Evolutionary conservation across 2,113 vertebrate species (phyloP).

Genomic region (Bubalus kerabau): DNA sequence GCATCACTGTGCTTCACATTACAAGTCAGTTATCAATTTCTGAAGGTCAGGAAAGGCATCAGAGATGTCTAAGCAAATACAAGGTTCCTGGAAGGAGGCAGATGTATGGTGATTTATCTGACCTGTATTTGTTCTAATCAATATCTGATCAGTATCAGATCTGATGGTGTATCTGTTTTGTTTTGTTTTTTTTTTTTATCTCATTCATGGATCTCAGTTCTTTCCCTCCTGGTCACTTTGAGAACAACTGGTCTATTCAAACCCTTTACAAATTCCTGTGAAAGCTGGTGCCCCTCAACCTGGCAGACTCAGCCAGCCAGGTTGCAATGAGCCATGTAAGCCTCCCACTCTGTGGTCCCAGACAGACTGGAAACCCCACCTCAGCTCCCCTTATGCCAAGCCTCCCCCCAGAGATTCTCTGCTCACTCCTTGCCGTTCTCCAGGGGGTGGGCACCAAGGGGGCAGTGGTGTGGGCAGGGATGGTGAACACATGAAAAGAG

Average conservation of each 20-base stretch:
- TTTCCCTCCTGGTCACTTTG: background rate
- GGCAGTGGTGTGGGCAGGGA: background rate
- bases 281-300: background rate
- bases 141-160: background rate
- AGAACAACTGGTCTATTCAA: background rate
- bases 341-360: background rate
- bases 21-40: background rate
- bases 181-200: background rate
- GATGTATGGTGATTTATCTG: background rate
- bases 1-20: accelerated
- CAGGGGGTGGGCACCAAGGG: background rate
- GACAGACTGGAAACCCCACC: background rate
- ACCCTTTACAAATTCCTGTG: background rate
- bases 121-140: background rate
- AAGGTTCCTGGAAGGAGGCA: background rate
- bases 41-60: background rate
- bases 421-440: background rate
- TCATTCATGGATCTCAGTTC: background rate
- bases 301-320: background rate
- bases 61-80: background rate
- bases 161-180: background rate
- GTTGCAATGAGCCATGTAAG: background rate
- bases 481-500: background rate
- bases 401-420: background rate
- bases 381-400: background rate